phyloP scores from a whole-genome alignment of 2,888 invertebrate genomes.

The Lycocerus yunnanus region DNA sequence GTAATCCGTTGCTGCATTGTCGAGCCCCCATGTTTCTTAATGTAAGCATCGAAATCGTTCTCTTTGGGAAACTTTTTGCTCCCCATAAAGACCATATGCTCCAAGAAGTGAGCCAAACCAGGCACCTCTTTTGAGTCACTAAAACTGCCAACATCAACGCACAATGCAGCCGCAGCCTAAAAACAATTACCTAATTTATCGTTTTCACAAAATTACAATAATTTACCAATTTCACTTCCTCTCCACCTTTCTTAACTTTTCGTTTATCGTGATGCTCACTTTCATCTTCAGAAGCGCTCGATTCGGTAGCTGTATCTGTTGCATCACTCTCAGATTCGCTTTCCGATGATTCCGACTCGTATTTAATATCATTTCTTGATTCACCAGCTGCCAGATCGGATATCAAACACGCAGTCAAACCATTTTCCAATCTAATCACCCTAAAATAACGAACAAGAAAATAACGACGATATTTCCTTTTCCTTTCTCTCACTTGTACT shows the following conservation, averaged over 20 bases:
- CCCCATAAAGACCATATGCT: constrained; percentile 96
- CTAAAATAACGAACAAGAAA: constrained; percentile 51
- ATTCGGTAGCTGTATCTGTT: constrained; percentile 30
- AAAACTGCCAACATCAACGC: constrained; percentile 78
- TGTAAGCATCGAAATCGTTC: constrained; percentile 81
- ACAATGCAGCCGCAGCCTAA: constrained; percentile 75
- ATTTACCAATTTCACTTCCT: not conserved
- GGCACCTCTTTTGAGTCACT: constrained; percentile 77
- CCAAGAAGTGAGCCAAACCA: constrained; percentile 84
- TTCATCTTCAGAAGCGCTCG: constrained; percentile 40
- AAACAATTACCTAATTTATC: constrained; percentile 14
- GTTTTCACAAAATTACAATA: not conserved
- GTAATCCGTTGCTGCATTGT: constrained; percentile 86
- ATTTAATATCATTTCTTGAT: constrained; percentile 33
- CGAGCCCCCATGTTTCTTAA: constrained; percentile 84
- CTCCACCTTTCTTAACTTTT: not conserved
- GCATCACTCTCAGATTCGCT: constrained; percentile 30
- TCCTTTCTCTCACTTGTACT: constrained; percentile 66
- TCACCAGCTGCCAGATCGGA: constrained; percentile 61
- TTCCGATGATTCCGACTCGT: constrained; percentile 40
- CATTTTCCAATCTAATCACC: constrained; percentile 70
- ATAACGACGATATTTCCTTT: not conserved
- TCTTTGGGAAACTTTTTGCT: constrained; percentile 86
- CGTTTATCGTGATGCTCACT: not conserved
- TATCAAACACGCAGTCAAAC: constrained; percentile 72